Percentiles rank a stretch among this genome's conserved stretches.
Conservation (phyloP, 2,888 invertebrate genomes). For the Oligia strigilis region DNA sequence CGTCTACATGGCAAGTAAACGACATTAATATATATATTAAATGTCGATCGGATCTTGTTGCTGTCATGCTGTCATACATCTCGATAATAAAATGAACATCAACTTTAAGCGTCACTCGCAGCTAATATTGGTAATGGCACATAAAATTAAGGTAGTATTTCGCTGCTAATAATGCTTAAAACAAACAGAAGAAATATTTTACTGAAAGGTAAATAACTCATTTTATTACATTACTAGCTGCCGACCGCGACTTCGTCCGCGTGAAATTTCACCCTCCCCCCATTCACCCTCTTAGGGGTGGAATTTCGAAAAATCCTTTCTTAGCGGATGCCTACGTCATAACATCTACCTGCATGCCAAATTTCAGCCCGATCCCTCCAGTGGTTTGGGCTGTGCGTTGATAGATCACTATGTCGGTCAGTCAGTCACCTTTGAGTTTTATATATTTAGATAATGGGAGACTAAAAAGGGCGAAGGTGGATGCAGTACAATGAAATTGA, state of each 20-base stretch:
- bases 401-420: too few relatives aligned
- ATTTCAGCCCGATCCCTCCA: too few relatives aligned
- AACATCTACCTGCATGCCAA: too few relatives aligned
- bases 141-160: conserved; percentile 40
- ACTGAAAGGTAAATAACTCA: background rate
- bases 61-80: conserved; percentile 51
- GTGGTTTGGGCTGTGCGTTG: too few relatives aligned
- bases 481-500: background rate
- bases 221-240: background rate
- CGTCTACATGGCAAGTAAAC: conserved; percentile 35
- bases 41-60: conserved; percentile 43
- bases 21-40: conserved; percentile 42
- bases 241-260: too few relatives aligned
- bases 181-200: background rate
- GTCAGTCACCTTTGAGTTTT: too few relatives aligned
- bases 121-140: conserved; percentile 54
- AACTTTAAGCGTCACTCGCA: conserved; percentile 30
- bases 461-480: background rate
- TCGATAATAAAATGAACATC: conserved; percentile 58
- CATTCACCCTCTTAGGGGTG: too few relatives aligned
- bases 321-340: too few relatives aligned
- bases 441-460: too few relatives aligned
- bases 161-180: background rate
- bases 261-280: too few relatives aligned
- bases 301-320: too few relatives aligned